phyloP scores from a whole-genome alignment of 2,113 vertebrate genomes.

The cattle (Bos taurus) region ARS-UCD2.0 NC_037357.1:1573501-1574000 shows the following conservation, averaged over 20 bases:
- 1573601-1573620: background rate
- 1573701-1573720: too few species aligned
- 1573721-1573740: rapidly evolving
- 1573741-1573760: too few species aligned
- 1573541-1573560: background rate
- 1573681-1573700: background rate
- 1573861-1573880: background rate
- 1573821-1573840: background rate
- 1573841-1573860: background rate
- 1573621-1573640: background rate
- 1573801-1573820: too few species aligned
- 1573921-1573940: background rate
- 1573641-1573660: background rate
- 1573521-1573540: background rate
- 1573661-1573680: background rate
- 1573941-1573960: background rate
- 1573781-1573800: too few species aligned
- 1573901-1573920: background rate
- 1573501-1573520: background rate
- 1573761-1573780: too few species aligned
- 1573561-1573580: background rate
- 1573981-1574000: background rate
- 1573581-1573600: background rate
- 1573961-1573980: background rate
- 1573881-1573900: background rate